Base-by-base conservation (phyloP, 1,140 invertebrate genomes). In the Dreissena polymorpha region DNA sequence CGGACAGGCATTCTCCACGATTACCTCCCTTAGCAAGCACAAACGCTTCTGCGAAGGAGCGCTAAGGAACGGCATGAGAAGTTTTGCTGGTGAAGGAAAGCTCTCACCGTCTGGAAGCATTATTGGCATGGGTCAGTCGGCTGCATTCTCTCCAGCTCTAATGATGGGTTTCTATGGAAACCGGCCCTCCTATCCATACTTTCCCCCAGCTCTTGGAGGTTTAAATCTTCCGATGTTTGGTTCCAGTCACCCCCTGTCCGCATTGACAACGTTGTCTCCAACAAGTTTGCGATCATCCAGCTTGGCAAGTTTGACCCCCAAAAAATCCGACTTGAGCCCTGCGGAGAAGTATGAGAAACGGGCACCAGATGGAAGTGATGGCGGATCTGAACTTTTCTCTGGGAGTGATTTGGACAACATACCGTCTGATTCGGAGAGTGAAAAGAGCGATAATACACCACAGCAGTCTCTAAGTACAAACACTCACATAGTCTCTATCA, bases 1-100 rank as follows among this genome's bases (percentile, higher is more conserved):
- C 92, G 95, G 96, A 13, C 97, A 98, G 90, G 95, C 96, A 10
- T 99, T 99, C 93, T 96, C 95, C 50, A 98, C 97, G 0, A 95
- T 96, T 7, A 97, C 97, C 0, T 97, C 93, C 39, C 91, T 94
- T 76, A 94, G 94, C 85, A 95, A 95, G 86, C 94, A 95, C 88
- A 94, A 94, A 87, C 89, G 93, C 55, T 95, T 94, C 90, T 95
- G 94, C 88, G 94, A 94, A 96, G 92, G 91, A 14, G 88, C 89
- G 13, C 69, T 91, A n/a, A 85, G 90, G 27, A 90, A 86, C 64
- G 89, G 89, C 23, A 83, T 90, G 75, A 76, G 85, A 18, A 71
- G 76, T 18, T 78, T 83, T 23, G 51, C 23, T 63, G 60, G 64
- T 25, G 76, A 85, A 18, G 25, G 70, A 14, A 80, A 84, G 51